Conservation (phyloP, 1,140 invertebrate genomes). For the Macrobrachium rosenbergii region DNA sequence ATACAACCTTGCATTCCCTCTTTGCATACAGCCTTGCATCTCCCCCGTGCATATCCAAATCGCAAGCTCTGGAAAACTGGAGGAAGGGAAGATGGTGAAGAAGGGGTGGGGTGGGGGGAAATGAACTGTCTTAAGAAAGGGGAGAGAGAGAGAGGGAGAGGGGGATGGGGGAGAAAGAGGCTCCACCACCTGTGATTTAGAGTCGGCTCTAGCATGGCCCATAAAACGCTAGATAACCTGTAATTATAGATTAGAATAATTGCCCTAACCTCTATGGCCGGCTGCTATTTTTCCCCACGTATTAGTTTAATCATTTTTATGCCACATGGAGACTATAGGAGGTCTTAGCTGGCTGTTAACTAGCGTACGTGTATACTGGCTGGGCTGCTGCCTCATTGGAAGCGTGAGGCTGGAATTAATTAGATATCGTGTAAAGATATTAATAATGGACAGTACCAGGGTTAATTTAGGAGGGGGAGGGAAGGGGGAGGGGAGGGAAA, state of each 20-base stretch:
- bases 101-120: too few relatives aligned
- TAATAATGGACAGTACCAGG: constrained; percentile 7
- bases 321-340: neutral
- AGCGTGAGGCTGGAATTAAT: neutral
- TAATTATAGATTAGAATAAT: constrained; percentile 28
- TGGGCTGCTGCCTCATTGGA: neutral
- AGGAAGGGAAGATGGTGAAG: too few relatives aligned
- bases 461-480: neutral
- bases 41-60: neutral
- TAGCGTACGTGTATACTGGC: too few relatives aligned
- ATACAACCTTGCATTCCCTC: neutral
- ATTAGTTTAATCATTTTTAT: neutral
- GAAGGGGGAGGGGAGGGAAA: neutral
- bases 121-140: too few relatives aligned
- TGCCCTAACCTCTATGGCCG: neutral
- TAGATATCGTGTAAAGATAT: neutral
- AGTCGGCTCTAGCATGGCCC: too few relatives aligned
- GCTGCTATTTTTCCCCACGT: neutral
- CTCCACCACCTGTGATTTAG: too few relatives aligned
- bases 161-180: too few relatives aligned
- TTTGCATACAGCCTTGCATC: too few relatives aligned
- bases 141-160: too few relatives aligned
- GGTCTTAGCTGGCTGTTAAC: too few relatives aligned
- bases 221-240: constrained; percentile 1
- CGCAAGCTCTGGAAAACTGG: neutral